Evolutionary conservation across 2,888 invertebrate genomes (phyloP).

Genomic region (Drosophila acutilabella): DNA sequence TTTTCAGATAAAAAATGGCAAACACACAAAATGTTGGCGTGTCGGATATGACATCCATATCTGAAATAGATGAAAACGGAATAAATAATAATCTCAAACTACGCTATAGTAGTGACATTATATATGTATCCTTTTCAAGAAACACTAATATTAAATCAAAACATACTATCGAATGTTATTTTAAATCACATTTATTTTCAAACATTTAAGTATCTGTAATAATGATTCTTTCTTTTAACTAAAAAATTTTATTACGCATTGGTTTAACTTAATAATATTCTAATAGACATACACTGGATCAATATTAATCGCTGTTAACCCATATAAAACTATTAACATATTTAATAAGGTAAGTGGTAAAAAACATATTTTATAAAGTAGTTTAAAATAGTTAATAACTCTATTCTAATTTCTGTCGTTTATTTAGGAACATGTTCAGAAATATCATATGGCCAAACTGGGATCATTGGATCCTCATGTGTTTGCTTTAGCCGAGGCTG

Average conservation of each 20-base stretch:
- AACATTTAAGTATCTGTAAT: too few species aligned
- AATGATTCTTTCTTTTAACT: too few species aligned
- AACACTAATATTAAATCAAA: background rate
- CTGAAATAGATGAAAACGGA: slow-evolving; percentile 94
- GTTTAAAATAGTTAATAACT: background rate
- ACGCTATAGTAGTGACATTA: slow-evolving; percentile 92
- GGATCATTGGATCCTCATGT: slow-evolving; percentile 94
- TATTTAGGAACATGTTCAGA: slow-evolving; percentile 91
- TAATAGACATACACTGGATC: slow-evolving; percentile 95
- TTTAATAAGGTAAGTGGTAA: slow-evolving; percentile 91
- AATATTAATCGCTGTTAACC: slow-evolving; percentile 96
- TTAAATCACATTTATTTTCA: too few species aligned
- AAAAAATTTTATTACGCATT: slow-evolving; percentile 7
- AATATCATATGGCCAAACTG: slow-evolving; percentile 93
- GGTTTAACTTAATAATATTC: slow-evolving; percentile 27
- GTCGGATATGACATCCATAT: slow-evolving; percentile 96
- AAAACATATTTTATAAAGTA: too few species aligned
- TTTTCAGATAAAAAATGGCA: slow-evolving; percentile 76
- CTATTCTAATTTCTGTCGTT: background rate
- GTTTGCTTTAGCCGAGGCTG: slow-evolving; percentile 95
- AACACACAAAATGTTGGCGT: slow-evolving; percentile 89
- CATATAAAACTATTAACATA: slow-evolving; percentile 95
- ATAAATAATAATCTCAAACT: slow-evolving; percentile 94
- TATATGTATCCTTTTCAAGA: slow-evolving; percentile 93
- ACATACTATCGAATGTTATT: too few species aligned